Evolutionary conservation across 1,140 invertebrate genomes (phyloP).

Genomic region (Babylonia areolata): DNA sequence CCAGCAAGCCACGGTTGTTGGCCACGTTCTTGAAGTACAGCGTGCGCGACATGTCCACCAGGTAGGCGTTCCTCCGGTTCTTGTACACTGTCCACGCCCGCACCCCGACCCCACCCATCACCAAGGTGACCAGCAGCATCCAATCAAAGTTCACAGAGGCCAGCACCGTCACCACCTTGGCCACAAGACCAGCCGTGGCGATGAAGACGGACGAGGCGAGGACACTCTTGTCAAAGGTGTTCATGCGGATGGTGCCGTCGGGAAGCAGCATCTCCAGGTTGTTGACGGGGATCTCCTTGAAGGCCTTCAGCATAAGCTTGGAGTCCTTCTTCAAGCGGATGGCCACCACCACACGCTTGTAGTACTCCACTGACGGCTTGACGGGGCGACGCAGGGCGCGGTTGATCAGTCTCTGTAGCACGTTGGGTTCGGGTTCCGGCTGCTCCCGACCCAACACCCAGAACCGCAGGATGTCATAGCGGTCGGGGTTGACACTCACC

Average conservation of each 20-base stretch:
- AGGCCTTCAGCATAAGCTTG: conserved; percentile 72
- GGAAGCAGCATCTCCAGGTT: conserved; percentile 72
- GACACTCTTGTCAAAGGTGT: conserved; percentile 60
- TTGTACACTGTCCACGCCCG: conserved; percentile 61
- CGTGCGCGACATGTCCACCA: conserved; percentile 65
- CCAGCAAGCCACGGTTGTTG: conserved; percentile 71
- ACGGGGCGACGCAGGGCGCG: conserved; percentile 31
- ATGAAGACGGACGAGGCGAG: conserved; percentile 54
- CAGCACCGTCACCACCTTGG: conserved; percentile 63
- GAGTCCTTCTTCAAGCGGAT: conserved; percentile 70
- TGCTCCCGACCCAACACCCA: conserved; percentile 71
- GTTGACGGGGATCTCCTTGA: conserved; percentile 72
- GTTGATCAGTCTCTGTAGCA: conserved; percentile 48
- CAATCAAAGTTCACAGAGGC: conserved; percentile 57
- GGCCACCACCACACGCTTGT: conserved; percentile 72
- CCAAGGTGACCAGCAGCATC: conserved; percentile 53
- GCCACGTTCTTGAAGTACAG: conserved; percentile 74
- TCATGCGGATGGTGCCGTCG: conserved; percentile 69
- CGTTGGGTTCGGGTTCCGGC: conserved; percentile 50
- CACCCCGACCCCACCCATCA: conserved; percentile 48
- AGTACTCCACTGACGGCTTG: conserved; percentile 61
- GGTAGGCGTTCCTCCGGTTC: conserved; percentile 65
- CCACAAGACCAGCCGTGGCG: conserved; percentile 58
- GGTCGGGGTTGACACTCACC: conserved; percentile 67
- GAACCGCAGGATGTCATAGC: conserved; percentile 72